Base-by-base conservation (phyloP, 2,113 vertebrate genomes). In the Rattus rattus region DNA sequence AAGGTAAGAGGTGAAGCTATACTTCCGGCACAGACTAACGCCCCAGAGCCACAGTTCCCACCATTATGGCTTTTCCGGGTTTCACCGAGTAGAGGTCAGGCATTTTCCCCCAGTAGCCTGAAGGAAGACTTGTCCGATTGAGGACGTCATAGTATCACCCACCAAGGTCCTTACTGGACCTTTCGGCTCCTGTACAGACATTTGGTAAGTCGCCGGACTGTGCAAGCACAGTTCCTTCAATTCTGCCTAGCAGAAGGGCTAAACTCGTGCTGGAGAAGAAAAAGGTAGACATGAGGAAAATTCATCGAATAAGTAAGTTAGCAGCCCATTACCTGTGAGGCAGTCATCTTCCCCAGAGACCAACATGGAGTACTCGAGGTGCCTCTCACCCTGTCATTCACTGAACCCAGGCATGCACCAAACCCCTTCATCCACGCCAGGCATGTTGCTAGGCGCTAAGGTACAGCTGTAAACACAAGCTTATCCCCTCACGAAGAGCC, bases 351-450 rank as follows among this genome's bases (percentile, higher is more conserved):
- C 77, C 24, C 39, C 61, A 16, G 80, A 26, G 56, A 1, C 59
- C 81, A 12, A 5, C 36, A 22, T 0, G 0, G 20, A 65, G 47
- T 19, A 13, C 26, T 47, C 22, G 10, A 30, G 33, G 28, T 17
- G 9, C n/a, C 30, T 83, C 52, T 59, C 33, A 36, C 47, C 7
- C 4, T 1, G 7, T 24, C 83, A 43, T 36, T 52, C 93, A 52
- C 4, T 3, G 2, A 30, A 17, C 75, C n/a, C n/a, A 73, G 19
- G 19, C n/a, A 33, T 0, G 16, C 22, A 17, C 10, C 79, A 5
- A 5, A 1, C 22, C 54, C 33, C 3, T 16, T 30, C 33, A 47
- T 8, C n/a, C 26, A 7, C 11, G 2, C 75, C 17, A 61, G 39
- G 28, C 19, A 24, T 20, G 61, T 52, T 75, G 61, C 63, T 49